A percentile compares a stretch with the other conserved stretches of the same genome.
These are phyloP conservation scores for Megaceryle maxima DNA, from an alignment of 2,113 vertebrate species.

Conservation along the genomic window DNA sequence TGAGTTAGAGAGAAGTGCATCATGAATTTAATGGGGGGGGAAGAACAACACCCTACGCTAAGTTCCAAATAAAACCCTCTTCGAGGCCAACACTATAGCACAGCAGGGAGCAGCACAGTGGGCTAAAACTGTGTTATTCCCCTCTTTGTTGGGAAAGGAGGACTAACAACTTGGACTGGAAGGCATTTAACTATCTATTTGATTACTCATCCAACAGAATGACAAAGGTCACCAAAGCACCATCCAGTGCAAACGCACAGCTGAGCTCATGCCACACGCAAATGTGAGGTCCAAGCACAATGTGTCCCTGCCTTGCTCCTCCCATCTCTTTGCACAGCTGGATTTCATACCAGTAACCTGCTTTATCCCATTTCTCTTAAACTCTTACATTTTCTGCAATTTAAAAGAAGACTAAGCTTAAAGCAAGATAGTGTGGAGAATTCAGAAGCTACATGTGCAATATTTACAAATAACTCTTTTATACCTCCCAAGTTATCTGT, in stretches of 20 bases:
- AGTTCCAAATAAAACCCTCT: constrained; percentile 25
- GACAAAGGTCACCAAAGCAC: not conserved
- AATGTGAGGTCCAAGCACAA: not conserved
- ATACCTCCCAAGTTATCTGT: not conserved
- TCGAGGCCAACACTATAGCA: constrained; percentile 6
- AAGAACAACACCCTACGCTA: not conserved
- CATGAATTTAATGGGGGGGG: constrained; percentile 10
- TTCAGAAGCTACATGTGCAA: fast-evolving
- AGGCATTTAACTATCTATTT: constrained; percentile 51
- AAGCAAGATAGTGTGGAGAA: not conserved
- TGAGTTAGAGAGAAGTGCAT: not conserved
- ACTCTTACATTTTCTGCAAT: not conserved
- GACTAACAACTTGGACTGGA: constrained; percentile 23
- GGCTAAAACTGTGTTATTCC: constrained; percentile 47
- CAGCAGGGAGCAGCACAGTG: constrained; percentile 43
- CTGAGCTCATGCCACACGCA: not conserved
- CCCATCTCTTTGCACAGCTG: not conserved
- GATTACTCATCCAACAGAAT: constrained; percentile 37
- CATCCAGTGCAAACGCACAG: not conserved
- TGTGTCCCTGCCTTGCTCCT: not conserved
- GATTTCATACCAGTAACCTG: not conserved
- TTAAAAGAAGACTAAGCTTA: not conserved
- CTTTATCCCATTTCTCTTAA: not conserved
- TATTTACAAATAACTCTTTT: not conserved
- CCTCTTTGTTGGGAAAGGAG: not conserved